Evolutionary conservation across 2,113 vertebrate species (phyloP), one percentile per base, ranked within the genome.

Genomic region (Xenus cinereus): DNA sequence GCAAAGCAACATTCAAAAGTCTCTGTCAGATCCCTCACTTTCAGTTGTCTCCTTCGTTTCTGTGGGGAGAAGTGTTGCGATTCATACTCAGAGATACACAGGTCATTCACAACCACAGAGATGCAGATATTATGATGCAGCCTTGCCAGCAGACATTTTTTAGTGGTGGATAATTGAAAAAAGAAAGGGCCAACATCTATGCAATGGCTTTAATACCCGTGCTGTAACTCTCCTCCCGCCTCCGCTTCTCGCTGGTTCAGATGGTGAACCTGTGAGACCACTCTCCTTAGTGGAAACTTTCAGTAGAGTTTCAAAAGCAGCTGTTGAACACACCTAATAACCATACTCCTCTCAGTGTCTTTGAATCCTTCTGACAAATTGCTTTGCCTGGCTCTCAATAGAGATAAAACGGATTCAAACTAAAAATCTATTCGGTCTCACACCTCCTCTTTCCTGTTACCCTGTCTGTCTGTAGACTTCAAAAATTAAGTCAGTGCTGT

Each of bases 121-220:
- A 63, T 27, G 27, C 27, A 41, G 5, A 3, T 32, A 43, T 53
- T 53, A 26, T 6, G 32, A 33, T 24, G 15, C 51, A 79, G 18
- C 24, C 50, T 60, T 56, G 46, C 11, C 39, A 76, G 37, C 6
- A 71, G 63, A 32, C 5, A 5, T 45, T 46, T 54, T 69, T 59
- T 45, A 20, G 41, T 32, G n/a, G n/a, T 0, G 3, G 37, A n/a
- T 60, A 68, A 60, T 21, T 53, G 72, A 48, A 60, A 60, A 89
- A 91, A 63, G 11, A 57, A 79, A 69, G n/a, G 37, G 64, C 22
- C 72, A 84, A 33, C 14, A 30, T n/a, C 64, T 35, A 11, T 33
- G 27, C 33, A 28, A 46, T 4, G 7, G 23, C 50, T 82, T 69
- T 62, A 53, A 41, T 24, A 18, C 37, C 24, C 0, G 0, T 4